Evolutionary conservation across 2,797 vertebrate genomes (phyloP).

Genomic region (Centroberyx gerrardi): DNA sequence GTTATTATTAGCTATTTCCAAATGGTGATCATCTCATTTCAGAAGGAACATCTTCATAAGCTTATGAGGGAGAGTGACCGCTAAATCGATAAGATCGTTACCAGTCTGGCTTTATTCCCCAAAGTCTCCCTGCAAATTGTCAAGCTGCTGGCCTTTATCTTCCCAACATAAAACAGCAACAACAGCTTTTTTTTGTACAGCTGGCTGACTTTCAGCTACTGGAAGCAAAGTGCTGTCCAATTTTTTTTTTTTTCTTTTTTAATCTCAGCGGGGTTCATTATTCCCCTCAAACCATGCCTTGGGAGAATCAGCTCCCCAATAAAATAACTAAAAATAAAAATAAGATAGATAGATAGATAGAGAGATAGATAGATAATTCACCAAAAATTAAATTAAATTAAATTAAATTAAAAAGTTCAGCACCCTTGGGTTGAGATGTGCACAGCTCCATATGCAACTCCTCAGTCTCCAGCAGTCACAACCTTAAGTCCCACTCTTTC

Average conservation of each 20-base stretch:
- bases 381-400: no score
- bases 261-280: neutral
- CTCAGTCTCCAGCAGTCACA: no score
- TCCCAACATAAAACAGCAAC: neutral
- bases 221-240: neutral
- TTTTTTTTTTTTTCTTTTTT: no score
- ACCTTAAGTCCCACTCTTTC: no score
- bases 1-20: no score
- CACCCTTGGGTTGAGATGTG: neutral
- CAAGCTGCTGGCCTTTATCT: neutral
- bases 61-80: no score
- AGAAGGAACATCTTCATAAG: no score
- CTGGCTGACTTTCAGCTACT: neutral
- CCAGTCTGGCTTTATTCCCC: no score
- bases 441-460: slow-evolving; percentile 15
- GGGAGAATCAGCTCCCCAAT: slow-evolving; percentile 1
- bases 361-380: no score
- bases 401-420: neutral
- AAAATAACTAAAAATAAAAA: neutral
- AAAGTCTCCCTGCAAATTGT: neutral
- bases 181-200: neutral
- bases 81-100: no score
- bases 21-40: no score
- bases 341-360: neutral
- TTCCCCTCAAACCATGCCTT: neutral